phyloP scores from a whole-genome alignment of 2,888 invertebrate genomes.

The Camptogramma bilineatum region DNA sequence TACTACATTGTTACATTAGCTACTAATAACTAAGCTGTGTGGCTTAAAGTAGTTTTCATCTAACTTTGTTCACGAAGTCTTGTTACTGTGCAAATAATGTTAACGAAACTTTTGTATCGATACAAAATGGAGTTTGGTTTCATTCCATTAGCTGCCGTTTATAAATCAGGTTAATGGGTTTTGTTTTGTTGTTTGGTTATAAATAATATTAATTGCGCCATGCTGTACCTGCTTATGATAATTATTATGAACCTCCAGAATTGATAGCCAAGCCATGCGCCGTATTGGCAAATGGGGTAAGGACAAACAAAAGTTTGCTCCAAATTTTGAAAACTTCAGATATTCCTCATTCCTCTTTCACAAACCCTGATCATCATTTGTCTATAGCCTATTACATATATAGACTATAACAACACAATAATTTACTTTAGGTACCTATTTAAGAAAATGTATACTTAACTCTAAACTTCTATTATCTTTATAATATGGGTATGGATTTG shows the following conservation, averaged over 20 bases:
- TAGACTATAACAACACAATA: too few species aligned
- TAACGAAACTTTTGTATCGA: conserved; percentile 6
- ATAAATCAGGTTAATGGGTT: conserved; percentile 22
- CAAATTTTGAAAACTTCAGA: too few species aligned
- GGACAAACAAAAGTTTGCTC: neutral
- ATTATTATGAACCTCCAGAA: conserved; percentile 2
- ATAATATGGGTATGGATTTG: too few species aligned
- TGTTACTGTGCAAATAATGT: neutral
- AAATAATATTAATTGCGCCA: conserved; percentile 19
- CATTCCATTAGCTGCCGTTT: conserved; percentile 15
- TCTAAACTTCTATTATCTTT: too few species aligned
- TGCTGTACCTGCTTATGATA: conserved; percentile 3
- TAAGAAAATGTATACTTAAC: too few species aligned
- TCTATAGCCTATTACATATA: too few species aligned
- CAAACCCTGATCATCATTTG: too few species aligned
- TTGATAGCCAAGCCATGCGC: neutral
- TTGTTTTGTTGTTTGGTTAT: conserved; percentile 22
- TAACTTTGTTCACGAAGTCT: neutral
- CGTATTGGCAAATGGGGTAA: neutral
- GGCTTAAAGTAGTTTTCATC: neutral
- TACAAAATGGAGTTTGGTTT: conserved; percentile 20
- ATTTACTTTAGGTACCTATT: too few species aligned
- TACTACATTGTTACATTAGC: too few species aligned
- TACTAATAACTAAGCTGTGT: too few species aligned
- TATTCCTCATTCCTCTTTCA: too few species aligned